Percentiles rank a stretch among this genome's conserved stretches.
Evolutionary conservation across 2,797 vertebrate genomes (phyloP).

Genomic region (Steatocranus sp.): DNA sequence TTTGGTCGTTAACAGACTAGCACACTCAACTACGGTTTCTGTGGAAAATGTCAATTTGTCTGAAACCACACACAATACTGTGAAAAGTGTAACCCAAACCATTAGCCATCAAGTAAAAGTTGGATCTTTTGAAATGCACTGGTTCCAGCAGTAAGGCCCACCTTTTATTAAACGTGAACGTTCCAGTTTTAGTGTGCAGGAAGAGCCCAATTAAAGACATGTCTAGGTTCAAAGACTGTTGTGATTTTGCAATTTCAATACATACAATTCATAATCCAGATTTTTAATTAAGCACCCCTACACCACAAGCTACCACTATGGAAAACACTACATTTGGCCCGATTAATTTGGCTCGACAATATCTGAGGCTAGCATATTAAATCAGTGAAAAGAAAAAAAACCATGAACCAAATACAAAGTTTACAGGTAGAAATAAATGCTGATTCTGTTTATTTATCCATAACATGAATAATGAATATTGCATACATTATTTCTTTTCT

Average conservation of each 20-base stretch:
- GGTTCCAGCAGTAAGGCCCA: not conserved
- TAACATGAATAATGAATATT: not conserved
- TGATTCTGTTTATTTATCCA: not conserved
- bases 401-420: not conserved
- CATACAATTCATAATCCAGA: not conserved
- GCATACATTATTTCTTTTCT: not conserved
- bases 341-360: not conserved
- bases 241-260: not conserved
- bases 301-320: not conserved
- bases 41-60: not conserved
- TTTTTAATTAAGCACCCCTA: not conserved
- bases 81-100: not conserved
- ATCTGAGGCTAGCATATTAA: not conserved
- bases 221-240: not conserved
- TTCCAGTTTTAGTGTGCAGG: not conserved
- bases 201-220: not conserved
- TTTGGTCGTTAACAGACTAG: not conserved
- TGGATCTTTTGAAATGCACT: not conserved
- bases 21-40: not conserved
- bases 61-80: not conserved
- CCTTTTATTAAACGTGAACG: not conserved
- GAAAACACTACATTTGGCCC: not conserved
- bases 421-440: not conserved
- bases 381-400: rapidly evolving
- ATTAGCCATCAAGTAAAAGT: not conserved